Evolutionary conservation across 2,113 vertebrate species (phyloP), one percentile per base, ranked within the genome.

Genomic region (Verasper variegatus): DNA sequence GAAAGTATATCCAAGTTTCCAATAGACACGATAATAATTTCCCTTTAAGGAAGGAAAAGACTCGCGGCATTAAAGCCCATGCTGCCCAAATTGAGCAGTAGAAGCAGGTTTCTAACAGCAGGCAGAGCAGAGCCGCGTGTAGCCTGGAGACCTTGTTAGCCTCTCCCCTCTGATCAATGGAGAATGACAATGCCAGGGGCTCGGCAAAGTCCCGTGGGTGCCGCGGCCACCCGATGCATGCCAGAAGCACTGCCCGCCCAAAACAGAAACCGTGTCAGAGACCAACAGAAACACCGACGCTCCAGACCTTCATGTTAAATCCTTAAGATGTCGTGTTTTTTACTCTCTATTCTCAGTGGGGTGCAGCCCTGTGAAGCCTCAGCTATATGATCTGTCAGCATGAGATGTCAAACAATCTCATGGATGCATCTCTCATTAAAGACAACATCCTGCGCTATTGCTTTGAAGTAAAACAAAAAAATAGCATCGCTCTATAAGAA

Each of bases 101-200:
- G 42, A 76, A 81, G 78, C 56, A 83, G 82, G 80, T 85, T 86
- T 82, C 66, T 51, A 74, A 49, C 82, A 90, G 79, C 80, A 80
- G 85, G 76, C 78, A 17, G 47, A 17, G 70, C 70, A 72, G 70
- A 80, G 66, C 77, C 71, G 81, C 78, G 35, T 87, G 78, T 80
- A 89, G 87, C 88, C 91, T 66, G 75, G 88, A 92, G 89, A 92
- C 82, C 79, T 87, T 87, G 89, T 92, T 94, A 93, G 89, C 90
- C 86, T 91, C 84, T 89, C 82, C 76, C 81, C 83, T 87, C 82
- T 86, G 87, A 91, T 91, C 82, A 90, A 90, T 92, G 91, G 85
- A 83, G 84, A 91, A 86, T 84, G 89, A 92, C 88, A 92, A 85
- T 65, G 89, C 90, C 81, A 76, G 76, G 70, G 84, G 86, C 88